phyloP scores from a whole-genome alignment of 2,888 invertebrate species.

The Cybosia mesomella region DNA sequence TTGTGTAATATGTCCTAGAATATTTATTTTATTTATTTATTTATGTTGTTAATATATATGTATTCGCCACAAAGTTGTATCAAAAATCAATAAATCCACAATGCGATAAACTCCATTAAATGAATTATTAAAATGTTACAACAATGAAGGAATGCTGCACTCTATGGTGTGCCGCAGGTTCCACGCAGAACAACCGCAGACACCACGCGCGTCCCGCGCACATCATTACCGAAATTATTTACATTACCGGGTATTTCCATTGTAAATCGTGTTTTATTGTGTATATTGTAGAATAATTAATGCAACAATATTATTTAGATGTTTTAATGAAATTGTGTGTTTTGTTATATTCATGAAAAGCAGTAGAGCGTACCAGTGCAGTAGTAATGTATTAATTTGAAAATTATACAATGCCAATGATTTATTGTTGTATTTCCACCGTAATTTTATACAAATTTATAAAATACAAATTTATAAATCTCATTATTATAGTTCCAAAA shows the following conservation, averaged over 20 bases:
- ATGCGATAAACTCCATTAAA: conserved; percentile 15
- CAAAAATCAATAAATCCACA: conserved; percentile 13
- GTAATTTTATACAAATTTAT: too few species aligned
- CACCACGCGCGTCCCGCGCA: conserved; percentile 19
- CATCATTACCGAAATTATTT: conserved; percentile 42
- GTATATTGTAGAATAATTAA: conserved; percentile 28
- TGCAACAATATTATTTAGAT: conserved; percentile 26
- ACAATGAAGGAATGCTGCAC: conserved; percentile 10
- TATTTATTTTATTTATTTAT: too few species aligned
- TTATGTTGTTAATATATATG: background rate
- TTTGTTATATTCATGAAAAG: background rate
- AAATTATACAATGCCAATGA: conserved; percentile 1
- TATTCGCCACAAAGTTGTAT: background rate
- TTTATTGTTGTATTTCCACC: background rate
- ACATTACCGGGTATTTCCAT: conserved; percentile 29
- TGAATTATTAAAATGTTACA: conserved; percentile 9
- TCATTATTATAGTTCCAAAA: too few species aligned
- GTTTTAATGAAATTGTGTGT: conserved; percentile 22
- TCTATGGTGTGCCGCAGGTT: conserved; percentile 18
- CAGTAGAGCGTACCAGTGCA: background rate
- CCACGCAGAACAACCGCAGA: conserved; percentile 33
- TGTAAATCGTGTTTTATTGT: conserved; percentile 34
- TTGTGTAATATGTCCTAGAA: too few species aligned
- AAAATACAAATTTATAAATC: too few species aligned
- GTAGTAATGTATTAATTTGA: background rate